Evolutionary conservation across 2,888 invertebrate genomes (phyloP).

Genomic region (Mayetiola destructor): DNA sequence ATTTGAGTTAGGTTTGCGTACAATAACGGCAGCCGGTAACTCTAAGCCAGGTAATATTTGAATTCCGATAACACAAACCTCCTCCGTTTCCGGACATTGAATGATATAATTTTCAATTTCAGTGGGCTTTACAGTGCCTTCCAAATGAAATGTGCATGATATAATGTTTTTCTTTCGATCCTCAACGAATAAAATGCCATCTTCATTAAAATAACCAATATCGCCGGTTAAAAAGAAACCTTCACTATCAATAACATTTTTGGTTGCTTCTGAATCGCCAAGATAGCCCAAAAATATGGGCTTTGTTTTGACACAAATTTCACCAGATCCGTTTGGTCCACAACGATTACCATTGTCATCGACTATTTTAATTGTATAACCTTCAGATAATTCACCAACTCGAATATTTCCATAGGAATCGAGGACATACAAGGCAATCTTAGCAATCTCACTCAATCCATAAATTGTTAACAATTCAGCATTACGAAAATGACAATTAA

Average conservation of each 20-base stretch:
- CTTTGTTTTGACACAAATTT: neutral
- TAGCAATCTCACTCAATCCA: neutral
- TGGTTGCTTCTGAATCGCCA: neutral
- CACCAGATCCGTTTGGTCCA: neutral
- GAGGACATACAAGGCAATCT: neutral
- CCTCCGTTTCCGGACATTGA: neutral
- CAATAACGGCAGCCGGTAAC: neutral
- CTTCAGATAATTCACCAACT: neutral
- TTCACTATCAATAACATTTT: neutral
- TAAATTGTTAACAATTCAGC: neutral
- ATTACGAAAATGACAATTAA: neutral
- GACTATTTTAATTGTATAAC: neutral
- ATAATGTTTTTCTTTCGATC: neutral
- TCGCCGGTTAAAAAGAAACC: slow-evolving; percentile 1
- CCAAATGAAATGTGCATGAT: neutral
- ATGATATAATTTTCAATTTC: neutral
- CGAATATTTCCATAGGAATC: neutral
- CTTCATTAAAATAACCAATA: neutral
- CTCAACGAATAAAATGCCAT: neutral
- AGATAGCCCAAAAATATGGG: neutral
- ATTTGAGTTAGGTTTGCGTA: neutral
- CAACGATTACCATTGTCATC: neutral
- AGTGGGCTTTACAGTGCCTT: neutral
- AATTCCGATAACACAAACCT: neutral
- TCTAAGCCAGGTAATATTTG: neutral